Base-by-base conservation (phyloP, 1,140 invertebrate species). In the Coboldia fuscipes region DNA sequence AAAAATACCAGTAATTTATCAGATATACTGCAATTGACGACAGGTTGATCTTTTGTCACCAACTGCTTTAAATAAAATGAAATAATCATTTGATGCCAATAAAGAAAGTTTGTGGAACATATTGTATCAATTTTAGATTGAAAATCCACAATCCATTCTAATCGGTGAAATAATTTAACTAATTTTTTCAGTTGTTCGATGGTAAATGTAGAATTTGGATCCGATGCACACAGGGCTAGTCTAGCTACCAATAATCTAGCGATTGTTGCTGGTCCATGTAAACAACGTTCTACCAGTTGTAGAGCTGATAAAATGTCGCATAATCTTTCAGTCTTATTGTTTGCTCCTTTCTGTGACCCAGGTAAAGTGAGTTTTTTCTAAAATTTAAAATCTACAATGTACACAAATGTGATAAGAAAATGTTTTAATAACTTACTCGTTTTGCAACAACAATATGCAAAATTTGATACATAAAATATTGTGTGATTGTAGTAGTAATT, bases 21-120 rank as follows among this genome's bases (percentile, higher is more conserved):
- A 43, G 30, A 38, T 27, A 4, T 27, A n/a, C 12, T 20, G 8
- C 39, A 38, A 33, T 42, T 42, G 6, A 39, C 38, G 27, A 33
- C 33, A 14, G 32, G 22, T 24, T 5, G 15, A n/a, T 27, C 27
- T 37, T 16, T 26, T 35, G 4, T 41, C 39, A 6, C 39, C 23
- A 21, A 39, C 23, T 43, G 42, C 22, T 70, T 61, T 45, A 85
- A 70, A 58, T 86, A 88, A 19, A 77, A 66, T 5, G 74, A 70
- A 24, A 83, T 58, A 31, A 86, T 62, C 38, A 74, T 69, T 45
- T 73, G 65, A 60, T 86, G 80, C 71, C 78, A 84, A 49, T 80
- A 77, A n/a, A 86, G 49, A 57, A 79, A 78, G 24, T 72, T 73
- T 43, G 75, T 75, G 50, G 82, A 66, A 47, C 71, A 76, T 15